A percentile compares a stretch with the other conserved stretches of the same genome.
phyloP scores from a whole-genome alignment of 2,888 invertebrate genomes.

The Punctoribates punctum region DNA sequence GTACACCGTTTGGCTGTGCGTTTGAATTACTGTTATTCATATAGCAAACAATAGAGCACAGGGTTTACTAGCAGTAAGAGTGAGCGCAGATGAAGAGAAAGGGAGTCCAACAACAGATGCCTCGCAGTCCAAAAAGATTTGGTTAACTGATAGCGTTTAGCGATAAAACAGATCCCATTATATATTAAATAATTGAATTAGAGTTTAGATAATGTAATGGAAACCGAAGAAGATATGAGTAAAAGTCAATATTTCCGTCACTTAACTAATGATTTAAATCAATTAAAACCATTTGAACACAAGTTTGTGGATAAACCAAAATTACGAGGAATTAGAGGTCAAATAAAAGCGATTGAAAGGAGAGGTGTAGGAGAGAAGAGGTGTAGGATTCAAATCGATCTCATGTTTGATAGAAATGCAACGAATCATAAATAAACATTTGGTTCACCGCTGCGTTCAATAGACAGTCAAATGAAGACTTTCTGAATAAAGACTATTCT shows the following conservation, averaged over 20 bases:
- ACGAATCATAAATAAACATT: conserved; percentile 29
- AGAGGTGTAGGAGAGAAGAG: not conserved
- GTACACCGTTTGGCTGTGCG: not conserved
- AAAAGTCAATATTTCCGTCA: conserved; percentile 6
- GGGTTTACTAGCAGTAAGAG: not conserved
- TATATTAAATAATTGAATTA: conserved; percentile 24
- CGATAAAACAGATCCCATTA: conserved; percentile 16
- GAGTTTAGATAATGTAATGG: not conserved
- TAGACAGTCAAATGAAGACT: not conserved
- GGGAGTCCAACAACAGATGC: no score
- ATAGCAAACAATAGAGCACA: no score
- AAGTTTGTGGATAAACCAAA: not conserved
- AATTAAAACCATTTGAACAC: not conserved
- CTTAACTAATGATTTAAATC: conserved; percentile 6
- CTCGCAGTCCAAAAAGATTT: not conserved
- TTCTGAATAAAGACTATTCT: conserved; percentile 4
- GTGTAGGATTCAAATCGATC: not conserved
- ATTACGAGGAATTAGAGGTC: not conserved
- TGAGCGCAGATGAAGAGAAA: conserved; percentile 8
- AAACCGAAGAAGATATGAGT: not conserved
- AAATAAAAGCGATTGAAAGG: not conserved
- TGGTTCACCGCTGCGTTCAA: conserved; percentile 17
- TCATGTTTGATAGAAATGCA: not conserved
- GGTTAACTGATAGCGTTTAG: conserved; percentile 19
- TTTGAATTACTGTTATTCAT: not conserved